Base-by-base conservation (phyloP, 2,797 vertebrate genomes). In the Darevskia nairensis region DNA sequence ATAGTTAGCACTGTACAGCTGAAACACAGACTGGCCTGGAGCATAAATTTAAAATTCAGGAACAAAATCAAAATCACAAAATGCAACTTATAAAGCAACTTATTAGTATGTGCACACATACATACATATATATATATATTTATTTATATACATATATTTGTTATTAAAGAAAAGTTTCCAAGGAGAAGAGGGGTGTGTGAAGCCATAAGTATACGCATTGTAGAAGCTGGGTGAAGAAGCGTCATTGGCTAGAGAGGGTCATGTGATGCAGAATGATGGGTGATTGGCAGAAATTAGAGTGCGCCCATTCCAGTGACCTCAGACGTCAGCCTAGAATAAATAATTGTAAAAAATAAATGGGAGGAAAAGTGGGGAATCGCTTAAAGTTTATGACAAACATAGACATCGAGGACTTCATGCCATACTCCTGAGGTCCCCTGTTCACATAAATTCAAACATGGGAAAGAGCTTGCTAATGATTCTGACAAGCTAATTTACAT, bases 221-320 rank as follows among this genome's bases (percentile, higher is more conserved):
- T 93, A 97, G 92, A 95, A 96, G 97, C 94, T 95, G 95, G 95
- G 95, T 95, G 95, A 96, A 97, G 97, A 96, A 97, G 97, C 96
- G 96, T 95, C 95, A 96, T 96, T 97, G 95, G 96, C 97, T 97
- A 95, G 97, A 97, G 92, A 94, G 97, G 96, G 97, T 97, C 96
- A 95, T 97, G 97, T 97, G 97, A 96, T 97, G 96, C 96, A 96
- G 97, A 91, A 91, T 96, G 96, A 95, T 96, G 96, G 96, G 94
- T 94, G 95, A 94, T 95, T 95, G 97, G 96, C 95, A 94, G 97
- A 97, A 98, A 95, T 98, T 98, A 99, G 96, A 99, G 97, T 82
- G 98, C 96, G 91, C 98, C 98, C 98, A 99, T 99, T 98, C 98
- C 98, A 96, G 99, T 99, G 97, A 99, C 98, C 98, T 99, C 99